A percentile compares a stretch with the other conserved stretches of the same genome.
Evolutionary conservation across 1,140 invertebrate genomes (phyloP).

Genomic region (Drosophila athabasca): DNA sequence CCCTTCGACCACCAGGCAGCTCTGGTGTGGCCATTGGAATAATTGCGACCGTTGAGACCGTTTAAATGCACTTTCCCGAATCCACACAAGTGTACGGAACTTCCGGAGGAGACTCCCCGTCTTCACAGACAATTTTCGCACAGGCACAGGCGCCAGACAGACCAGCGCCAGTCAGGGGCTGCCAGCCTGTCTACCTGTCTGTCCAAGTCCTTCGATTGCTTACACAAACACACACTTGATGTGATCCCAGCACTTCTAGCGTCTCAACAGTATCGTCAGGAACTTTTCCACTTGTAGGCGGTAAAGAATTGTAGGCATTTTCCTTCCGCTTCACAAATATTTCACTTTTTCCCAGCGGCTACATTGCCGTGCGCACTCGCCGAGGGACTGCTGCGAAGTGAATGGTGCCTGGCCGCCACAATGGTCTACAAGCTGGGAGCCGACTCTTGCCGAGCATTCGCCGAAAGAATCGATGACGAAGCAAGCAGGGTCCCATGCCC

Average conservation of each 20-base stretch:
- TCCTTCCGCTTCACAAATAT: slow-evolving; percentile 9
- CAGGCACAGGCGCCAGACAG: slow-evolving; percentile 43
- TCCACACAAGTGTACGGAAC: no score
- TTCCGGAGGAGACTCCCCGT: not conserved
- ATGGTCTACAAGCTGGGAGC: slow-evolving; percentile 2
- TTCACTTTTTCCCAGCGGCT: slow-evolving; percentile 15
- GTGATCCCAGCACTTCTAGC: slow-evolving; percentile 63
- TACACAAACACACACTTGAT: slow-evolving; percentile 30
- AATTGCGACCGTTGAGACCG: slow-evolving; percentile 7
- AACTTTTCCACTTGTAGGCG: slow-evolving; percentile 49
- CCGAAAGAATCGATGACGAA: slow-evolving; percentile 70
- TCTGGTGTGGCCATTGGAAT: not conserved
- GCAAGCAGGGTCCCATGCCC: slow-evolving; percentile 58
- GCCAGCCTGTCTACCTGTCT: slow-evolving; percentile 13
- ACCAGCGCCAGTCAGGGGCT: slow-evolving; percentile 28
- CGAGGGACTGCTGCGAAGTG: slow-evolving; percentile 43
- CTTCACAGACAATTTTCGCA: slow-evolving; percentile 20
- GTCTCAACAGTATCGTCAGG: slow-evolving; percentile 58
- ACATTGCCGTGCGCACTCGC: slow-evolving; percentile 26
- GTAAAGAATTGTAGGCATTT: slow-evolving; percentile 50
- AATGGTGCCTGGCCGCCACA: slow-evolving; percentile 9
- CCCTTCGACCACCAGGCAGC: not conserved
- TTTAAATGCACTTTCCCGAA: slow-evolving; percentile 22
- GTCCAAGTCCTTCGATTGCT: slow-evolving; percentile 21
- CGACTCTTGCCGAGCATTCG: no score